A percentile compares a stretch with the other conserved stretches of the same genome.
phyloP scores from a whole-genome alignment of 2,888 invertebrate species.

The Synergus itoensis region DNA sequence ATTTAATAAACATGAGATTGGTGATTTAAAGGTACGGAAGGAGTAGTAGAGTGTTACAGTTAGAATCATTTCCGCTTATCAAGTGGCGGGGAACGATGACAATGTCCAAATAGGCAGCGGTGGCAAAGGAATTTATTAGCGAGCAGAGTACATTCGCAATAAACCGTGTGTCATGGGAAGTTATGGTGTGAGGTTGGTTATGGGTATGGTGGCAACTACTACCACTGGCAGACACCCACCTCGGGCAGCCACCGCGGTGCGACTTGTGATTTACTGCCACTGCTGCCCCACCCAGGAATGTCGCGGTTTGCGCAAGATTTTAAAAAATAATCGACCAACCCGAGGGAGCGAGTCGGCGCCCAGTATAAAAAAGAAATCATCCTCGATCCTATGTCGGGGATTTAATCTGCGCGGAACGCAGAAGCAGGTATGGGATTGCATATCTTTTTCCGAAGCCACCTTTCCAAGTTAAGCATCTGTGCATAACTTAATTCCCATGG shows the following conservation, averaged over 20 bases:
- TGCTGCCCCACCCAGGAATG: constrained; percentile 77
- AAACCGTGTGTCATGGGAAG: constrained; percentile 73
- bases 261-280: constrained; percentile 61
- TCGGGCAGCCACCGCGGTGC: constrained; percentile 56
- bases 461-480: constrained; percentile 22
- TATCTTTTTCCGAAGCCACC: constrained; percentile 23
- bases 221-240: constrained; percentile 67
- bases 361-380: constrained; percentile 56
- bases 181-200: constrained; percentile 71
- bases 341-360: constrained; percentile 50
- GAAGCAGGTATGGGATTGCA: constrained; percentile 40
- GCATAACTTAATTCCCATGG: constrained; percentile 37
- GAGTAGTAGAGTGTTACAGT: constrained; percentile 43
- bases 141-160: constrained; percentile 72
- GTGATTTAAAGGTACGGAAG: constrained; percentile 38
- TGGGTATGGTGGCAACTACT: constrained; percentile 72
- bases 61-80: constrained; percentile 53
- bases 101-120: constrained; percentile 62
- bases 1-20: not conserved
- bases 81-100: constrained; percentile 61
- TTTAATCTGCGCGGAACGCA: constrained; percentile 58
- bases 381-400: constrained; percentile 50
- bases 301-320: constrained; percentile 73
- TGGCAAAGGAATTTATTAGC: constrained; percentile 74
- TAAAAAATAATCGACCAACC: constrained; percentile 68